Evolutionary conservation across 2,888 invertebrate genomes (phyloP).

Genomic region (Leptinotarsa rubiginosa): DNA sequence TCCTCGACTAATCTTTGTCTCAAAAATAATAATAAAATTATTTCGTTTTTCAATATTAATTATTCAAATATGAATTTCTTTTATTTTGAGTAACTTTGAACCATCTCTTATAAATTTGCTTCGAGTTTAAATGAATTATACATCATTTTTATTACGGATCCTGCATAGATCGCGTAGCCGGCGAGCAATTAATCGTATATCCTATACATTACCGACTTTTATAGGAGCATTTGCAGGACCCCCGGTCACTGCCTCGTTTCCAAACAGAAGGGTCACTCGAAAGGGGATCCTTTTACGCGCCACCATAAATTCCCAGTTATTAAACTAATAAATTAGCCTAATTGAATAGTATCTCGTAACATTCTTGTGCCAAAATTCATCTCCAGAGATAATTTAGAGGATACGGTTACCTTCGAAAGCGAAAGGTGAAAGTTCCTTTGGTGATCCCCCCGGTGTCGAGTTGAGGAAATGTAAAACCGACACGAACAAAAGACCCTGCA

Average conservation of each 20-base stretch:
- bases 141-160: too few species aligned
- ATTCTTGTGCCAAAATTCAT: slow-evolving; percentile 3
- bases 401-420: not conserved
- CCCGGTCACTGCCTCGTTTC: not conserved
- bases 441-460: slow-evolving; percentile 5
- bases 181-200: not conserved
- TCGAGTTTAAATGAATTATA: too few species aligned
- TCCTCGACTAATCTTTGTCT: too few species aligned
- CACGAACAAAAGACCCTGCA: not conserved
- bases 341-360: slow-evolving; percentile 4
- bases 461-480: slow-evolving; percentile 11
- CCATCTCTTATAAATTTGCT: too few species aligned
- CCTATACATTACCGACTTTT: not conserved
- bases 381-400: not conserved
- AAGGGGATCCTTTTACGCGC: slow-evolving; percentile 6
- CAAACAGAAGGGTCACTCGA: not conserved
- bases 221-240: not conserved
- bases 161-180: too few species aligned
- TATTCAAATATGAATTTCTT: too few species aligned
- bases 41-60: too few species aligned
- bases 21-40: too few species aligned
- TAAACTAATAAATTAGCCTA: slow-evolving; percentile 13
- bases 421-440: slow-evolving; percentile 12
- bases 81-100: too few species aligned
- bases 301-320: slow-evolving; percentile 10